Evolutionary conservation across 2,888 invertebrate genomes (phyloP).

Genomic region (Drosophila mayaguana): DNA sequence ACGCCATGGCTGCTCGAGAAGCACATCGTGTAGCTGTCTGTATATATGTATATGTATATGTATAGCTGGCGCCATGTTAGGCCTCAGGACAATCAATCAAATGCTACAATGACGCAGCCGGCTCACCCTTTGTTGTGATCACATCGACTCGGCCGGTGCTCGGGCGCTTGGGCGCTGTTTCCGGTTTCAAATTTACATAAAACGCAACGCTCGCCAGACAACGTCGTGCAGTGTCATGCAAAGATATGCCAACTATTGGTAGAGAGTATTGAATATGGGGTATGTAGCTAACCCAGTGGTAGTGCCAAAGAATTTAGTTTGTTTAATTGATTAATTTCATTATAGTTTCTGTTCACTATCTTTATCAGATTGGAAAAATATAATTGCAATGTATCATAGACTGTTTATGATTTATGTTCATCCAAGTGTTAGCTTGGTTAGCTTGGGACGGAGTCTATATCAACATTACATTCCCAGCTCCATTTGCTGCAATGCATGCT

Average conservation of each 20-base stretch:
- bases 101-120: conserved; percentile 63
- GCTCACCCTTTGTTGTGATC: conserved; percentile 18
- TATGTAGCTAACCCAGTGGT: not conserved
- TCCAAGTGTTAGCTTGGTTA: too few species aligned
- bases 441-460: too few species aligned
- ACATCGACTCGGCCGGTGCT: not conserved
- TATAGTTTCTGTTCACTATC: not conserved
- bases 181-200: conserved; percentile 73
- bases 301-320: not conserved
- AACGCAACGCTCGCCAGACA: conserved; percentile 50
- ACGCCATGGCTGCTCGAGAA: conserved; percentile 36
- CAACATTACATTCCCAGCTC: too few species aligned
- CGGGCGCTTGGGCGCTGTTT: conserved; percentile 37
- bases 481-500: too few species aligned
- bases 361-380: too few species aligned
- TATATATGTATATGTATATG: not conserved
- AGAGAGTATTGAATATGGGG: not conserved
- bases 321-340: not conserved
- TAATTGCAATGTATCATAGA: too few species aligned
- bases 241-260: not conserved
- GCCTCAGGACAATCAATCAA: conserved; percentile 72
- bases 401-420: too few species aligned
- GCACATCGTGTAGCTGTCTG: conserved; percentile 16
- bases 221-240: conserved; percentile 47
- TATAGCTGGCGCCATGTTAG: conserved; percentile 42